Percentiles rank a stretch among this genome's conserved stretches.
phyloP scores from a whole-genome alignment of 2,888 invertebrate species.

The Sinodicranocentrus sp. region DNA sequence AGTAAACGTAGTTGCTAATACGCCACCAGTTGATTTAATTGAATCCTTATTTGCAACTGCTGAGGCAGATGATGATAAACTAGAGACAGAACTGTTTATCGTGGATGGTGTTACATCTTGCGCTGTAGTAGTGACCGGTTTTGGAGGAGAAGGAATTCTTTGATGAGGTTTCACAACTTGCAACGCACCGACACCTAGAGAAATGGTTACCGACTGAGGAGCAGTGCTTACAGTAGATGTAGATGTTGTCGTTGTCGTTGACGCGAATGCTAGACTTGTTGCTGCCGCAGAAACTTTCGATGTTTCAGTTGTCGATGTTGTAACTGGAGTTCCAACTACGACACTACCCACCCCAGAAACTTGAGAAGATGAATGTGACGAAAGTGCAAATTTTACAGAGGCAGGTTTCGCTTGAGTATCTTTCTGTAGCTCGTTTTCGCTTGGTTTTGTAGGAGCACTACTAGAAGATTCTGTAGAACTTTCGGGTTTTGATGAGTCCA shows the following conservation, averaged over 20 bases:
- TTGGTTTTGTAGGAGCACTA: constrained; percentile 44
- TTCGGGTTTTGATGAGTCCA: constrained; percentile 71
- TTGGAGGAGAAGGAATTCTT: constrained; percentile 54
- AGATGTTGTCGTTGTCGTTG: constrained; percentile 18
- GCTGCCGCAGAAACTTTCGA: constrained; percentile 13
- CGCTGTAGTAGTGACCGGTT: constrained; percentile 16
- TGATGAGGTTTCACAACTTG: constrained; percentile 50
- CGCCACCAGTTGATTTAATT: not conserved
- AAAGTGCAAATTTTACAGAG: constrained; percentile 20
- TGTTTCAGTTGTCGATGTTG: constrained; percentile 6
- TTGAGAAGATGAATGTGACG: constrained; percentile 2
- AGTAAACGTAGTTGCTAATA: not conserved
- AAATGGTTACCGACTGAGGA: constrained; percentile 66
- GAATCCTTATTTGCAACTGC: constrained; percentile 23
- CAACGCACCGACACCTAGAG: constrained; percentile 56
- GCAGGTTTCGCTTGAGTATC: constrained; percentile 26
- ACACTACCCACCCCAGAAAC: constrained; percentile 15
- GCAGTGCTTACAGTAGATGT: constrained; percentile 13
- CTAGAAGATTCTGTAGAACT: constrained; percentile 61
- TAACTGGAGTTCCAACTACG: constrained; percentile 25
- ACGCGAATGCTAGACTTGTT: not conserved
- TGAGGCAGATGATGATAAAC: constrained; percentile 3
- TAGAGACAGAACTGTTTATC: constrained; percentile 21
- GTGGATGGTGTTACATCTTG: constrained; percentile 29
- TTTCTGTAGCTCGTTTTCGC: constrained; percentile 38